Percentiles rank a stretch among this genome's conserved stretches.
These are phyloP conservation scores for Pharmacophagus antenor DNA, from an alignment of 2,888 invertebrate genomes.

Conservation along the genomic window DNA sequence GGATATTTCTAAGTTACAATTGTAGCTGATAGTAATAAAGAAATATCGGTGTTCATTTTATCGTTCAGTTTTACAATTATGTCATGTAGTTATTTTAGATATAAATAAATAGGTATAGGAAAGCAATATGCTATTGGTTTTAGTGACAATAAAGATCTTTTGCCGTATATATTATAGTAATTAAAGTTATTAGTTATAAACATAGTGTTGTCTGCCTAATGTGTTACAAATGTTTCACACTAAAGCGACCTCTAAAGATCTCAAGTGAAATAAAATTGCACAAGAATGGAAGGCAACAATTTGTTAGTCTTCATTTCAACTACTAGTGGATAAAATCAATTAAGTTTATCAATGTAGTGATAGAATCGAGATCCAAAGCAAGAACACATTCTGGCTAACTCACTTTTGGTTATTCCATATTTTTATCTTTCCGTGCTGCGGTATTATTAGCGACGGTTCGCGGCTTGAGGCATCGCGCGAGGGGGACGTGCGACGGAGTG, in stretches of 20 bases:
- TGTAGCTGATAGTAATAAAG: not conserved
- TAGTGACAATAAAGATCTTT: not conserved
- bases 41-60: not conserved
- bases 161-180: not conserved
- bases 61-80: not conserved
- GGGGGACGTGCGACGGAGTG: conserved; percentile 40
- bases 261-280: not conserved
- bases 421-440: conserved; percentile 74
- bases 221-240: not conserved
- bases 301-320: not conserved
- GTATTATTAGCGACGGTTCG: conserved; percentile 62
- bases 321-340: conserved; percentile 2
- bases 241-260: too few species aligned
- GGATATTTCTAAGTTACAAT: not conserved
- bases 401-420: conserved; percentile 79
- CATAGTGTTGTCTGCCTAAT: not conserved
- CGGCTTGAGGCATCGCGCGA: conserved; percentile 35
- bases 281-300: not conserved
- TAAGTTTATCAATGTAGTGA: conserved; percentile 27
- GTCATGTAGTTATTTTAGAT: not conserved
- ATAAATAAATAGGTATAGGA: not conserved
- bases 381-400: conserved; percentile 71
- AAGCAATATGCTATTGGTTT: not conserved
- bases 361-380: conserved; percentile 44
- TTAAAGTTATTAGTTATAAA: not conserved